These are phyloP conservation scores for Enteromius trimaculatus DNA, from an alignment of 2,797 vertebrate genomes.

Conservation along the genomic window DNA sequence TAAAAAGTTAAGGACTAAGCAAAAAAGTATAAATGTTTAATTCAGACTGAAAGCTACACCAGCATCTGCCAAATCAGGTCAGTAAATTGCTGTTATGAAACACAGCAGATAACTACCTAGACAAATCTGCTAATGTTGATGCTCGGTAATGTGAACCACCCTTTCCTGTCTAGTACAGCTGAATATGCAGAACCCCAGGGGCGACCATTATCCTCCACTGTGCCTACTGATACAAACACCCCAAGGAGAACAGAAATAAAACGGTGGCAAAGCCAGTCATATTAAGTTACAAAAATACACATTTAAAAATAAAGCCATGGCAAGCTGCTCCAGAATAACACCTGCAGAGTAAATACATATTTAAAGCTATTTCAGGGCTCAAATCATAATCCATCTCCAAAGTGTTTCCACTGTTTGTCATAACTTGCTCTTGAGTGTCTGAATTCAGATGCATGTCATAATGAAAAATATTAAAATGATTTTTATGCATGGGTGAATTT, in stretches of 20 bases:
- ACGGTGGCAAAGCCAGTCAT: constrained; percentile 3
- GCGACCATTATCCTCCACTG: constrained; percentile 4
- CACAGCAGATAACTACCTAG: constrained; percentile 11
- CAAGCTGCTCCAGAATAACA: constrained; percentile 52
- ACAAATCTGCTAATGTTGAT: constrained; percentile 33
- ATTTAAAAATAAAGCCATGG: constrained; percentile 67
- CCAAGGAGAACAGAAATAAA: constrained; percentile 58
- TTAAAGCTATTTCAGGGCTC: constrained; percentile 25
- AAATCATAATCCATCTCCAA: neutral
- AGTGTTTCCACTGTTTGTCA: constrained; percentile 18
- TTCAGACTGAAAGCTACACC: constrained; percentile 9
- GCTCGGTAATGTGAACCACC: constrained; percentile 8
- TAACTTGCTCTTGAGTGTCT: constrained; percentile 9
- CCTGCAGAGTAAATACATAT: constrained; percentile 53
- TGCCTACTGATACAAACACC: constrained; percentile 42
- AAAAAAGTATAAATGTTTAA: constrained; percentile 6
- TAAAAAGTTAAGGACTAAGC: neutral
- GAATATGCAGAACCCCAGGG: constrained; percentile 12
- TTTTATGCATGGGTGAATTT: neutral
- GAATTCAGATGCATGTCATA: neutral
- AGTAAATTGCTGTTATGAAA: constrained; percentile 27
- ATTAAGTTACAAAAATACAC: constrained; percentile 68
- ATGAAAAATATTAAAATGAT: neutral
- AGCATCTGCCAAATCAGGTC: neutral
- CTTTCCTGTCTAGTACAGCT: constrained; percentile 26